Evolutionary conservation across 2,113 vertebrate species (phyloP), one percentile per base, ranked within the genome.

Genomic region (Corythornis cristatus): DNA sequence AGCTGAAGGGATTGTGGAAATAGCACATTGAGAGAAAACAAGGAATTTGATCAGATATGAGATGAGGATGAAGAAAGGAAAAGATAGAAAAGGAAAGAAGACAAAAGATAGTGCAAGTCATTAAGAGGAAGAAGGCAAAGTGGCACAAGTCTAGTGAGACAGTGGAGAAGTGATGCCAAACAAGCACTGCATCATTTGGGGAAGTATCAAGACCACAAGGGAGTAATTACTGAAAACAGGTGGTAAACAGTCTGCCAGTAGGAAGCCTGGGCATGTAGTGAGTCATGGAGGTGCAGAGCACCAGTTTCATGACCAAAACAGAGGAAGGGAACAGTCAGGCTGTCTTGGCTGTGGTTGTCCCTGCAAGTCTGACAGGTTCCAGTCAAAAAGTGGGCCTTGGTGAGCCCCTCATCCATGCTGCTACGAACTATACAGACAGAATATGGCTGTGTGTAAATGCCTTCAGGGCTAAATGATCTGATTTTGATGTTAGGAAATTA

Each of bases 321-420:
- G 40, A 60, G 37, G 4, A 56, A 35, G 68, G 33, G 15, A 62
- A 40, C 25, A 48, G 8, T 9, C 53, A 33, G 31, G 25, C 31
- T 85, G n/a, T 45, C 53, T 57, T 22, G 4, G 15, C 53, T 64
- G 33, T 67, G 10, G 23, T 17, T 51, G 66, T 20, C 31, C 35
- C 22, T 9, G 5, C 0, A 0, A 40, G 22, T 26, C 42, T 86
- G 48, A 46, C 31, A 53, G 9, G 11, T 53, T 35, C 10, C 33
- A 80, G 28, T 8, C 35, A 29, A 64, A 60, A 65, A 25, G 45
- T 25, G 17, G 22, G 10, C 35, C 25, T 45, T 13, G 4, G 37
- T 54, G 73, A 80, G 15, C 12, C 22, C 58, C 19, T 85, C 13
- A 19, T 45, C 57, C 29, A 15, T n/a, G n/a, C 21, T 60, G 79